Percentiles rank a stretch among this genome's conserved stretches.
Evolutionary conservation across 2,113 vertebrate genomes (phyloP).

Genomic region (Mellivora capensis): DNA sequence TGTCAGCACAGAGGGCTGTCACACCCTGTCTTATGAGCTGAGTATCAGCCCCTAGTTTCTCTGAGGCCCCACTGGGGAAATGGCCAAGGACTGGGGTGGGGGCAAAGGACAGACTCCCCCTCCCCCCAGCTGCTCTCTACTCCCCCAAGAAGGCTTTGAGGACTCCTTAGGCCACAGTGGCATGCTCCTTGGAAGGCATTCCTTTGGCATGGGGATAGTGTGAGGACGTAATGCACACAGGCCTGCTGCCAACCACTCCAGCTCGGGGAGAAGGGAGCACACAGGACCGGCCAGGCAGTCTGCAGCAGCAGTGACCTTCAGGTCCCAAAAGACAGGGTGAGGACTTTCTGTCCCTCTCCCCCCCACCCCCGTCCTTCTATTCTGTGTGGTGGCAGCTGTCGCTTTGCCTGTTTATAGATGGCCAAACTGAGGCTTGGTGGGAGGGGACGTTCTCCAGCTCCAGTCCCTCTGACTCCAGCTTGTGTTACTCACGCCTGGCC

Average conservation of each 20-base stretch:
- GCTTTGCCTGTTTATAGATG: not conserved
- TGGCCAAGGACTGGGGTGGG: fast-evolving
- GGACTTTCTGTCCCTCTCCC: not conserved
- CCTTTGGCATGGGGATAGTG: not conserved
- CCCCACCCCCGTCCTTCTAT: too few relatives aligned
- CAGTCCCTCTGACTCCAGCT: not conserved
- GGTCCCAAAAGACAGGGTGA: not conserved
- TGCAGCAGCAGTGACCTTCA: not conserved
- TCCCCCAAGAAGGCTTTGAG: not conserved
- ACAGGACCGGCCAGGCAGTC: fast-evolving
- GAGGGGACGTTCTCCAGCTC: not conserved
- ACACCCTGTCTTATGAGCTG: fast-evolving
- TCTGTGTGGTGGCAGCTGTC: too few relatives aligned
- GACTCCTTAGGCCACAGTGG: not conserved
- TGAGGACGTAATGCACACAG: not conserved
- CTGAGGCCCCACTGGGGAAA: not conserved
- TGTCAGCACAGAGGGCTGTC: not conserved
- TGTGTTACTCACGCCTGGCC: not conserved
- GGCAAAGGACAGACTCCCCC: too few relatives aligned
- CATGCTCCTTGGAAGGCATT: not conserved
- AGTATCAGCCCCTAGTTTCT: not conserved
- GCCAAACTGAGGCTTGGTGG: not conserved
- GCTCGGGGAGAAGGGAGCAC: not conserved
- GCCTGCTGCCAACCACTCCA: not conserved
- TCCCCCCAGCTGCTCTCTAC: not conserved